These are phyloP conservation scores for Nesogale talazaci DNA, from an alignment of 2,113 vertebrate genomes.

Conservation along the genomic window DNA sequence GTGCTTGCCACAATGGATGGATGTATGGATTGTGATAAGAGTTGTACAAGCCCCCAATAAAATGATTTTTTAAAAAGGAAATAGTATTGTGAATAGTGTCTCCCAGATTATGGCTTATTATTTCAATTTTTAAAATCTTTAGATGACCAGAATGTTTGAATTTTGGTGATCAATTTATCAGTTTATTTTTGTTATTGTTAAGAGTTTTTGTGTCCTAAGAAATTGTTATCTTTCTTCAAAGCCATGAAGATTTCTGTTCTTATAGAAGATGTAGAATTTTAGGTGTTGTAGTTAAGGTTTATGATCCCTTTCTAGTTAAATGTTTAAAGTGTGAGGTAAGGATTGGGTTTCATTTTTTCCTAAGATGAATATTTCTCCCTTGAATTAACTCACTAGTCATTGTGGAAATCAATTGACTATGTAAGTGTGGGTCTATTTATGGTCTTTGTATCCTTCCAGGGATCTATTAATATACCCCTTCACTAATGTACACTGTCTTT, in stretches of 20 bases:
- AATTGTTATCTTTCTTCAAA: constrained; percentile 2
- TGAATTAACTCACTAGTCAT: neutral
- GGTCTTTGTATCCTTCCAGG: neutral
- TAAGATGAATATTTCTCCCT: neutral
- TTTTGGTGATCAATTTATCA: neutral
- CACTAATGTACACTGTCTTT: neutral
- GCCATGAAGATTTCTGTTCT: neutral
- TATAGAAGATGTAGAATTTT: neutral
- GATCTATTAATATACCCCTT: neutral
- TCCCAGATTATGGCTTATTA: too few relatives aligned
- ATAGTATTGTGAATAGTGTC: too few relatives aligned
- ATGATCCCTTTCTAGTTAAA: neutral
- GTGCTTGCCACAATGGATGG: too few relatives aligned
- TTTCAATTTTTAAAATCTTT: neutral
- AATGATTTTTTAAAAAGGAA: too few relatives aligned
- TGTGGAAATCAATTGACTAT: neutral
- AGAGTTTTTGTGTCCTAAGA: neutral
- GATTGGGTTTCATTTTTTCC: neutral
- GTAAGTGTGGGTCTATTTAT: neutral
- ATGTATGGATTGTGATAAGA: too few relatives aligned
- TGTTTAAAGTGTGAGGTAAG: neutral
- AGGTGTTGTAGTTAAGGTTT: neutral
- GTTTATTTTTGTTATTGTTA: neutral
- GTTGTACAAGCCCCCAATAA: too few relatives aligned
- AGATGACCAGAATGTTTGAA: neutral